Conservation (phyloP, 2,888 invertebrate genomes). For the Sesia bembeciformis region DNA sequence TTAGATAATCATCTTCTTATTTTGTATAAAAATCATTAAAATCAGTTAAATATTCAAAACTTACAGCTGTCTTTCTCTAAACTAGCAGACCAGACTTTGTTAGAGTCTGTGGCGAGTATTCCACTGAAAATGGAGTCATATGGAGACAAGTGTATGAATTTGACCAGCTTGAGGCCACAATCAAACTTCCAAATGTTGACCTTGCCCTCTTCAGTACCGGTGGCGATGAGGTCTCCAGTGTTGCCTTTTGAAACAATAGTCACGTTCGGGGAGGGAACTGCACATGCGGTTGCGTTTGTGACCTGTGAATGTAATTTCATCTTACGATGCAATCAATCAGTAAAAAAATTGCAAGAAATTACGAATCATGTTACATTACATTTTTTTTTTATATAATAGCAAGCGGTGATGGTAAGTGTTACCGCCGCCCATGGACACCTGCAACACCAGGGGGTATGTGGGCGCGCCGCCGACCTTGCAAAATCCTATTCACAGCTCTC, state of each 20-base stretch:
- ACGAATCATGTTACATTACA: too few relatives aligned
- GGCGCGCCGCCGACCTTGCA: too few relatives aligned
- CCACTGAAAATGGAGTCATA: slow-evolving; percentile 69
- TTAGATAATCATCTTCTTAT: background rate
- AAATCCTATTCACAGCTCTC: too few relatives aligned
- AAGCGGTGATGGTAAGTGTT: too few relatives aligned
- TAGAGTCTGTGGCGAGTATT: slow-evolving; percentile 49
- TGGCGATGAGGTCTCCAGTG: slow-evolving; percentile 72
- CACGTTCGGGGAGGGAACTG: slow-evolving; percentile 71
- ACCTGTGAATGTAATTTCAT: slow-evolving; percentile 41
- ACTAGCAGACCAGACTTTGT: slow-evolving; percentile 63
- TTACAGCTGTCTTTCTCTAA: slow-evolving; percentile 63
- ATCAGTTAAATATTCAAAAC: slow-evolving; percentile 16
- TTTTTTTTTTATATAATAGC: too few relatives aligned
- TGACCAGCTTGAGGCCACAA: slow-evolving; percentile 82
- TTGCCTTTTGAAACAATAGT: slow-evolving; percentile 76
- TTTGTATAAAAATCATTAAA: background rate
- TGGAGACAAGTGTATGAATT: slow-evolving; percentile 70
- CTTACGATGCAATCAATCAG: too few relatives aligned
- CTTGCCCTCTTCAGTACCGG: slow-evolving; percentile 76
- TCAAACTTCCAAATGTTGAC: slow-evolving; percentile 90
- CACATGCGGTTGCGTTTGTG: slow-evolving; percentile 88
- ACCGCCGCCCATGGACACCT: too few relatives aligned
- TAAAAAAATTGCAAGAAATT: too few relatives aligned
- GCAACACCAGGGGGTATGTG: too few relatives aligned